A percentile compares a stretch with the other conserved stretches of the same genome.
Conservation (phyloP, 1,140 invertebrate genomes). For the Temnothorax nylanderi region DNA sequence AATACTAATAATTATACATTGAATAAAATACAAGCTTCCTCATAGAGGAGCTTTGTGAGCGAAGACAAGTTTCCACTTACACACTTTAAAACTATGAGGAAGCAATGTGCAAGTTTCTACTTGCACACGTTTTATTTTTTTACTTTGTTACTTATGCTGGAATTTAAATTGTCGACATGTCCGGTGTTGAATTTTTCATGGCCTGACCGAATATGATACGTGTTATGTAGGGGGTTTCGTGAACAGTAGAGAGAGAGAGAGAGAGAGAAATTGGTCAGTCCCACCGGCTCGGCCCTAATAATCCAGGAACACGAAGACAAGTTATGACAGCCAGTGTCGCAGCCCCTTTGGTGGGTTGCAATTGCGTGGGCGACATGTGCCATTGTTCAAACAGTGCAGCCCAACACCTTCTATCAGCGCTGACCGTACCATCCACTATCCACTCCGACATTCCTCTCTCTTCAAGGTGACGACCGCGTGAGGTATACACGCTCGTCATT, state of each 20-base stretch:
- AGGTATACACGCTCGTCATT: neutral
- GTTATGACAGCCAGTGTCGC: slow-evolving; percentile 76
- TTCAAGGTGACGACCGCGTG: slow-evolving; percentile 54
- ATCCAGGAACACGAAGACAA: slow-evolving; percentile 74
- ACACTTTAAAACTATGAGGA: too few relatives aligned
- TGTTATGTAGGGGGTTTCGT: neutral
- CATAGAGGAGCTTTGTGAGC: too few relatives aligned
- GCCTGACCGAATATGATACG: neutral
- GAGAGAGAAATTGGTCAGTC: slow-evolving; percentile 66
- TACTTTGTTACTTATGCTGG: neutral
- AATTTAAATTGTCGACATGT: slow-evolving; percentile 26
- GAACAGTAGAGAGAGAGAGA: neutral
- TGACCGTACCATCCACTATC: slow-evolving; percentile 19
- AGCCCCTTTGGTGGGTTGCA: slow-evolving; percentile 60
- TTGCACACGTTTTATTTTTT: too few relatives aligned
- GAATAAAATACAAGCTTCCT: too few relatives aligned
- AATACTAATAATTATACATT: too few relatives aligned
- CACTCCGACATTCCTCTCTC: slow-evolving; percentile 36
- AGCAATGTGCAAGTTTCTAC: too few relatives aligned
- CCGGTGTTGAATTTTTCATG: slow-evolving; percentile 13
- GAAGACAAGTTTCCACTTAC: too few relatives aligned
- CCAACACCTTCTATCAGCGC: slow-evolving; percentile 65
- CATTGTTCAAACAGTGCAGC: slow-evolving; percentile 74
- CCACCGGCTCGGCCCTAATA: slow-evolving; percentile 74
- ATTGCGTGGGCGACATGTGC: slow-evolving; percentile 69